Conservation (phyloP, 2,797 vertebrate genomes). For the Setipinna tenuifilis region DNA sequence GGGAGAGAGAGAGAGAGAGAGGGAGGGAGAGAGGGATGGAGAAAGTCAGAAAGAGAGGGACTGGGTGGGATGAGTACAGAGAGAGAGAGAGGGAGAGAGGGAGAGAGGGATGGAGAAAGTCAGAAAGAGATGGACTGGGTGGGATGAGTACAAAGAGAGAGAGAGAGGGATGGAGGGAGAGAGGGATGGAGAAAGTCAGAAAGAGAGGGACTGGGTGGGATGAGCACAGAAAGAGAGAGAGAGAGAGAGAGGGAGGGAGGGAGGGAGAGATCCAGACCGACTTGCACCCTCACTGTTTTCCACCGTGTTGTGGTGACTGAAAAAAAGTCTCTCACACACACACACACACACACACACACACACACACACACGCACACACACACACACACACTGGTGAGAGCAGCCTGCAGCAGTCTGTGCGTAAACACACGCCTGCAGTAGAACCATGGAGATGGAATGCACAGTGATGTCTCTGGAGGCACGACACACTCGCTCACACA, state of each 20-base stretch:
- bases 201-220: too few relatives aligned
- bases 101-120: constrained; percentile 23
- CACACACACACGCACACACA: neutral
- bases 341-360: neutral
- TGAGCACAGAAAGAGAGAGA: too few relatives aligned
- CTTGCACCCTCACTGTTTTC: constrained; percentile 10
- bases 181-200: too few relatives aligned
- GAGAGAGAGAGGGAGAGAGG: too few relatives aligned
- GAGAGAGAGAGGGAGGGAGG: neutral
- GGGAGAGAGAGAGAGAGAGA: too few relatives aligned
- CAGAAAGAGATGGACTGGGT: too few relatives aligned
- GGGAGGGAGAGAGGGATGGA: constrained; percentile 33
- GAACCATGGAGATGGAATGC: constrained; percentile 35
- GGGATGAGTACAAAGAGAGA: too few relatives aligned
- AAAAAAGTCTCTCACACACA: constrained; percentile 56
- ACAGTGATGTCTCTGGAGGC: constrained; percentile 20
- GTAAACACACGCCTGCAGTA: neutral
- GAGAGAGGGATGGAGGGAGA: constrained; percentile 21
- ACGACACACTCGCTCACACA: constrained; percentile 6
- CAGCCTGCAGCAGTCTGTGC: neutral
- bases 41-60: too few relatives aligned
- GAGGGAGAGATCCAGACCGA: constrained; percentile 30
- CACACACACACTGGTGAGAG: neutral
- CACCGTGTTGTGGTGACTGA: constrained; percentile 19
- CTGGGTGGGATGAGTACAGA: too few relatives aligned